Evolutionary conservation across 2,888 invertebrate species (phyloP), one percentile per base, ranked within the genome.

Genomic region (Drosophila dives): DNA sequence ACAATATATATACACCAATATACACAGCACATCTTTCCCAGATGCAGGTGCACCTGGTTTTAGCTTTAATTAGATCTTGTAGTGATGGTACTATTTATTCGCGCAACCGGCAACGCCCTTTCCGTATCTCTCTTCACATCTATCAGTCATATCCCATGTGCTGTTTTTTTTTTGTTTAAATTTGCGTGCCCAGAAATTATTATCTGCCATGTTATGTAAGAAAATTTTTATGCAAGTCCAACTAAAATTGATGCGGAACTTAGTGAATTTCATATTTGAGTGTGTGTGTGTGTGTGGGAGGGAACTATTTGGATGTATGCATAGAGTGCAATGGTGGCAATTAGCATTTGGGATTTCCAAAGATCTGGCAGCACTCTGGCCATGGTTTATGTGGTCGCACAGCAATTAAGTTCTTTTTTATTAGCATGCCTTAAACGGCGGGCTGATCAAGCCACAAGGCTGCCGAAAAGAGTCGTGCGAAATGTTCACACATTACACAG

Each of bases 151-250:
- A 65, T 70, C 56, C 58, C 56, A 70, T 68, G 62, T 54, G 50
- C 71, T 66, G 59, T 71, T 67, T 67, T n/a, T 55, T 34, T 17
- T 23, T 54, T 48, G 54, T 72, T 71, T 51, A 59, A 71, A 81
- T 83, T 83, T 80, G 83, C 87, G 85, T 84, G 87, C 87, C 80
- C 74, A 59, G 64, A 74, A 76, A 76, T 73, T 55, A 64, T 56
- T 68, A 70, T 64, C 70, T 69, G 26, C 32, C 36, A 48, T 49
- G 53, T 77, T 64, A 75, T 75, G 77, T 67, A 77, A 77, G 53
- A 59, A 11, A 6, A 56, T 54, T 54, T 49, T 59, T 70, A 72
- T 81, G 75, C 80, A 81, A 80, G 71, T 69, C 63, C 64, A 64
- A 74, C 26, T 64, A 64, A 69, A 75, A 56, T 42, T 49, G 71